phyloP scores from a whole-genome alignment of 2,888 invertebrate genomes.

The Oligia fasciuncula region DNA sequence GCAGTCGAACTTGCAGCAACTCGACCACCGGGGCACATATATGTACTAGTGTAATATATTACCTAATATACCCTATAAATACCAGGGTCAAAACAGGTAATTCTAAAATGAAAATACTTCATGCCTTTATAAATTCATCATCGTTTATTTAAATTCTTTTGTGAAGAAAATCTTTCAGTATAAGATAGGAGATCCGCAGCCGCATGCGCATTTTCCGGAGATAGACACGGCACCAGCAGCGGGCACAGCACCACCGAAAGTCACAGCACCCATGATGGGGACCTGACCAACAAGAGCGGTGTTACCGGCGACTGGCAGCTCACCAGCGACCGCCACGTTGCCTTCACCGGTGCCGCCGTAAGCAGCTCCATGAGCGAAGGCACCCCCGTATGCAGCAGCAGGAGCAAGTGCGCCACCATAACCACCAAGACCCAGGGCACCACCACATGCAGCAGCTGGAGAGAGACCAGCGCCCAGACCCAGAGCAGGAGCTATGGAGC shows the following conservation, averaged over 20 bases:
- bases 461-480: not conserved
- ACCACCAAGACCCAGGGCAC: no score
- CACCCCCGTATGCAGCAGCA: not conserved
- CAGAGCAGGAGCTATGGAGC: constrained; percentile 45
- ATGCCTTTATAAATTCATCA: no score
- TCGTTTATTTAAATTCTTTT: no score
- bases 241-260: constrained; percentile 7
- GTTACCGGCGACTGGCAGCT: constrained; percentile 57
- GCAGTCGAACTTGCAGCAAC: no score
- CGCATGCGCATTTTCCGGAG: constrained; percentile 1
- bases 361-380: not conserved
- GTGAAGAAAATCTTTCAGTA: not conserved
- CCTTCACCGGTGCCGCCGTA: constrained; percentile 66
- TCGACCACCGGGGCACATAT: no score
- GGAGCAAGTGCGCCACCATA: not conserved
- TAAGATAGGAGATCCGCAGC: constrained; percentile 14
- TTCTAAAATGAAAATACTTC: no score
- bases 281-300: constrained; percentile 16
- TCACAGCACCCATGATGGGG: constrained; percentile 72
- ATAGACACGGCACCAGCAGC: constrained; percentile 6
- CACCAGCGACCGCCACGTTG: constrained; percentile 68
- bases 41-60: no score
- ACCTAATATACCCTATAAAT: no score
- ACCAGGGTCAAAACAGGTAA: no score
- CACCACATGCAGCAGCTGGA: not conserved